Evolutionary conservation across 2,113 vertebrate genomes (phyloP).

Genomic region (Perca schrenkii): DNA sequence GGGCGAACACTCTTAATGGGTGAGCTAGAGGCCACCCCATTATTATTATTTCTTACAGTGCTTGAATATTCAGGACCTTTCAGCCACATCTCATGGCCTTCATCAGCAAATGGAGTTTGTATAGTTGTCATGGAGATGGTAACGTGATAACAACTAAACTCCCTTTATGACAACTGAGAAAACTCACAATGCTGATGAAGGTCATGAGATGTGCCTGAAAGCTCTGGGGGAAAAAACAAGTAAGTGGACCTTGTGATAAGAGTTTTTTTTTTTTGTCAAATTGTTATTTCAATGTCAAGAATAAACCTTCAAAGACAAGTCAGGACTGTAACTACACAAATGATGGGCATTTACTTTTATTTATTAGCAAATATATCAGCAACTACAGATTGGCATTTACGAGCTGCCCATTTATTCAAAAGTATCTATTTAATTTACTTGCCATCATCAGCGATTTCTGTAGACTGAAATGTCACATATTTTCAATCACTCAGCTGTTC

Average conservation of each 20-base stretch:
- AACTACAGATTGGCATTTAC: not conserved
- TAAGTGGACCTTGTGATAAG: not conserved
- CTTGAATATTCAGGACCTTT: not conserved
- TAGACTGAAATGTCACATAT: not conserved
- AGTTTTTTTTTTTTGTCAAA: not conserved
- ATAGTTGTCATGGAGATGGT: not conserved
- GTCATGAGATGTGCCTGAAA: too few relatives aligned
- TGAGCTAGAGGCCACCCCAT: too few relatives aligned
- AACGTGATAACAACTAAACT: too few relatives aligned
- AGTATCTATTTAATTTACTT: not conserved
- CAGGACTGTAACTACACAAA: not conserved
- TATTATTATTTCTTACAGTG: too few relatives aligned
- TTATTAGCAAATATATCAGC: not conserved
- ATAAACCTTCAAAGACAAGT: not conserved
- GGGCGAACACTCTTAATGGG: too few relatives aligned
- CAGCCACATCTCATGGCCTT: too few relatives aligned
- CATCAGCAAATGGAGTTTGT: too few relatives aligned
- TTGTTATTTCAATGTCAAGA: not conserved
- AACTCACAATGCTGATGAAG: too few relatives aligned
- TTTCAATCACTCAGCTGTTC: not conserved
- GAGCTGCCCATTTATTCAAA: not conserved
- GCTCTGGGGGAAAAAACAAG: too few relatives aligned
- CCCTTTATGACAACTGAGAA: too few relatives aligned
- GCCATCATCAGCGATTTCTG: not conserved
- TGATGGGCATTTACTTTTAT: not conserved